Percentiles rank a stretch among this genome's conserved stretches.
Evolutionary conservation across 2,113 vertebrate genomes (phyloP).

Genomic region (Crotophaga sulcirostris): DNA sequence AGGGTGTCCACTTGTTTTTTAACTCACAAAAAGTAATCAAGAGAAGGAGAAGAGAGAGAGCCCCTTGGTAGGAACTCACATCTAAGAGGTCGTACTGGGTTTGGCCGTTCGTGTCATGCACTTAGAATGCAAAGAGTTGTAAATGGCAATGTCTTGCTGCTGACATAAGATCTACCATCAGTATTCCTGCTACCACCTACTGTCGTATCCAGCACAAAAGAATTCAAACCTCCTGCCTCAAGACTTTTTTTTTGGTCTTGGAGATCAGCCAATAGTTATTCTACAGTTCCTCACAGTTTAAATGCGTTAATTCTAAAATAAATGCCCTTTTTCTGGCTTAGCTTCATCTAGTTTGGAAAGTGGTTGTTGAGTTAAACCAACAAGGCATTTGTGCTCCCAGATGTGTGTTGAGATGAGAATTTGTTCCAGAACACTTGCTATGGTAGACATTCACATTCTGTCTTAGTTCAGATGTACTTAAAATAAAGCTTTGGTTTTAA

Average conservation of each 20-base stretch:
- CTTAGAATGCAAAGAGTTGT: fast-evolving
- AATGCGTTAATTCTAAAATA: background rate
- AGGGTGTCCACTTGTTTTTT: background rate
- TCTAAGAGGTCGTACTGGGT: background rate
- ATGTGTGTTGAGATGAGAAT: background rate
- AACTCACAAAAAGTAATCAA: background rate
- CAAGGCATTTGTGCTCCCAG: background rate
- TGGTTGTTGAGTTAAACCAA: background rate
- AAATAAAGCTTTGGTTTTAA: background rate
- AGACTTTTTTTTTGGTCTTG: background rate
- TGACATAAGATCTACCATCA: background rate
- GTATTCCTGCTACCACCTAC: background rate
- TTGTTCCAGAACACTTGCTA: background rate
- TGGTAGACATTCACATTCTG: background rate
- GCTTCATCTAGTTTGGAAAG: background rate
- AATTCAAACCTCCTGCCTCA: background rate
- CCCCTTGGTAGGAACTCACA: background rate
- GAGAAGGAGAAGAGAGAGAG: background rate
- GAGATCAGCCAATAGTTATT: background rate
- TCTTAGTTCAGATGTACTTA: background rate
- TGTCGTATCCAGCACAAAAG: background rate
- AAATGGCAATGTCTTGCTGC: background rate
- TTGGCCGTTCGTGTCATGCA: fast-evolving
- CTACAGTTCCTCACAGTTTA: background rate
- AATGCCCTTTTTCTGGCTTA: background rate